Base-by-base conservation (phyloP, 2,888 invertebrate species). In the Cataglyphis cursor region DNA sequence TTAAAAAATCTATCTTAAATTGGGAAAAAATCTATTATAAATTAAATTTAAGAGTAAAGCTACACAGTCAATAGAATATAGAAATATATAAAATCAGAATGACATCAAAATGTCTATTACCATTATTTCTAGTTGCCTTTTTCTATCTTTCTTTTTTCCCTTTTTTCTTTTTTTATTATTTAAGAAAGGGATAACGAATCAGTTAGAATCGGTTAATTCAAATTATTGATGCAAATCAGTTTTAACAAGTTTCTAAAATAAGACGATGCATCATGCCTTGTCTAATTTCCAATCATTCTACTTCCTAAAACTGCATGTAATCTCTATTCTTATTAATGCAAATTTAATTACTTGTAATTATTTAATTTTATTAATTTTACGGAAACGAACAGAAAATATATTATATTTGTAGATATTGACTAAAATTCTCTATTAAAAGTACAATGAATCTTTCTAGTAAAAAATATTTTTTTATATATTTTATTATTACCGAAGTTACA, bases 141-240 rank as follows among this genome's bases (percentile, higher is more conserved):
- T 48, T 48, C 2, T 48, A 48, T 8, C n/a, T 9, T n/a, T 0
- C 51, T 10, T 1, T 38, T 24, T 21, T 5, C n/a, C n/a, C 44
- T 31, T 28, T 18, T 9, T 9, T 5, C 28, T 31, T 3, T 41
- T 41, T 64, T 31, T 31, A 68, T n/a, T 68, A 65, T 41, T 51
- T 51, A 51, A n/a, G 15, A 51, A n/a, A 10, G 68, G 6, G 51
- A 31, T 10, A 66, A 48, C 15, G 1, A 51, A 31, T 31, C 3
- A 68, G n/a, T 31, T 51, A 48, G 15, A 68, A 31, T 31, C 2
- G 51, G n/a, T 31, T 51, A 48, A 48, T n/a, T 68, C 31, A 68
- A 51, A 68, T n/a, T 51, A n/a, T 68, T n/a, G 44, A 28, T 48
- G 28, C 66, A n/a, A 51, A 4, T 48, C 51, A 48, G 6, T 68